phyloP scores from a whole-genome alignment of 2,113 vertebrate genomes.

The Chaenogobius annularis region DNA sequence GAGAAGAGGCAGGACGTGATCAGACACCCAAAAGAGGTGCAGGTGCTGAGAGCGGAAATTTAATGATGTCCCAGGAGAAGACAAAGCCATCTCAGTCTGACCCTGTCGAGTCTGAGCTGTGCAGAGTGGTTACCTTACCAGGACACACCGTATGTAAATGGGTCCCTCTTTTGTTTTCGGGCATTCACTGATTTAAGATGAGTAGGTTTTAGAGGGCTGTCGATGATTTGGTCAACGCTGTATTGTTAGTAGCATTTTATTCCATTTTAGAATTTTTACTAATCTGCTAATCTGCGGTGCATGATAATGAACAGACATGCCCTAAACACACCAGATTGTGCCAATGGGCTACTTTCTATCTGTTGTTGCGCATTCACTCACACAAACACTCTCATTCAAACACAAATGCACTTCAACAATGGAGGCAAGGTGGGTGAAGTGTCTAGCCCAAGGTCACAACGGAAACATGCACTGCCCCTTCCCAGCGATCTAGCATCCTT shows the following conservation, averaged over 20 bases:
- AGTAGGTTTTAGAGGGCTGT: slow-evolving; percentile 16
- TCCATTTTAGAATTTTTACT: not conserved
- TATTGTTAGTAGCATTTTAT: not conserved
- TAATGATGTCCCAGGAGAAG: slow-evolving; percentile 73
- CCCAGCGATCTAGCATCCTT: too few relatives aligned
- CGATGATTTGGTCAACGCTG: not conserved
- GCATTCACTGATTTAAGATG: slow-evolving; percentile 47
- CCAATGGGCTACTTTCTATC: too few relatives aligned
- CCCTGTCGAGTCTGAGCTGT: slow-evolving; percentile 61
- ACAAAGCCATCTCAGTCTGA: slow-evolving; percentile 59
- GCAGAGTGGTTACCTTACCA: slow-evolving; percentile 53
- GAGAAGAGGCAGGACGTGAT: slow-evolving; percentile 57
- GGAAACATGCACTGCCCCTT: too few relatives aligned
- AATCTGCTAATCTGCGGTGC: too few relatives aligned
- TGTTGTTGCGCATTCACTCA: too few relatives aligned
- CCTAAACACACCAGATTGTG: too few relatives aligned
- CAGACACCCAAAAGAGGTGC: slow-evolving; percentile 53
- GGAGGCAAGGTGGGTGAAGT: too few relatives aligned
- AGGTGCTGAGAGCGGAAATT: slow-evolving; percentile 67
- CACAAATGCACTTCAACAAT: too few relatives aligned
- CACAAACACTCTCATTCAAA: too few relatives aligned
- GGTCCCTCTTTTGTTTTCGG: slow-evolving; percentile 38
- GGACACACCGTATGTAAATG: slow-evolving; percentile 62
- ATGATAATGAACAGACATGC: too few relatives aligned
- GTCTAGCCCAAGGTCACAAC: too few relatives aligned